Conservation (phyloP, 37 sponge, comb jelly and placozoan species). For the Cladorhizidae sp. region DNA sequence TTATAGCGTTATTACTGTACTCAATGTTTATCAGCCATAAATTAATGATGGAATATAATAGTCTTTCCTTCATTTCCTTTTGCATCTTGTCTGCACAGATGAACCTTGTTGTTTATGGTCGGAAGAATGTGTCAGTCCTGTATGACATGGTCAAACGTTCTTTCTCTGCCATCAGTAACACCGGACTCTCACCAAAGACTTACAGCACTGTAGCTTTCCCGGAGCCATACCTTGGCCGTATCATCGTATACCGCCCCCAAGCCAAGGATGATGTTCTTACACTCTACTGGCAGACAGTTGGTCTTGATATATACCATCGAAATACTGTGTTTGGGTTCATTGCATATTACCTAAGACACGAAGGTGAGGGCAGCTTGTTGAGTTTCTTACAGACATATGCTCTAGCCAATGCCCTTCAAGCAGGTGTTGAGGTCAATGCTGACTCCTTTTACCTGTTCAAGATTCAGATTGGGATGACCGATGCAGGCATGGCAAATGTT, state of each 20-base stretch:
- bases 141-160: constrained; percentile 24
- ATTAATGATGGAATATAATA: no score
- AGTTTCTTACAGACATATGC: constrained; percentile 9
- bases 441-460: constrained; percentile 41
- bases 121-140: constrained; percentile 56
- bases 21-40: no score
- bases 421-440: constrained; percentile 28
- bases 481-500: constrained; percentile 22
- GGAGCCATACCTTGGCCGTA: constrained; percentile 25
- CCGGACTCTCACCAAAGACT: constrained; percentile 11
- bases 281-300: constrained; percentile 55
- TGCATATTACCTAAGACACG: constrained; percentile 43
- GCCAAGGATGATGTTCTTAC: constrained; percentile 19
- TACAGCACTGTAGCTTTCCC: constrained; percentile 38
- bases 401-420: constrained; percentile 32
- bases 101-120: constrained; percentile 85
- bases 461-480: constrained; percentile 35
- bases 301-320: constrained; percentile 18
- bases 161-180: constrained; percentile 77
- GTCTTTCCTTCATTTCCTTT: no score
- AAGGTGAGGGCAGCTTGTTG: constrained; percentile 45
- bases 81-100: constrained; percentile 46
- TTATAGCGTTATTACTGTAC: no score
- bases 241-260: constrained; percentile 56
- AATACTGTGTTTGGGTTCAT: constrained; percentile 28